phyloP scores from a whole-genome alignment of 2,888 invertebrate species.

The Elgonia sp. region DNA sequence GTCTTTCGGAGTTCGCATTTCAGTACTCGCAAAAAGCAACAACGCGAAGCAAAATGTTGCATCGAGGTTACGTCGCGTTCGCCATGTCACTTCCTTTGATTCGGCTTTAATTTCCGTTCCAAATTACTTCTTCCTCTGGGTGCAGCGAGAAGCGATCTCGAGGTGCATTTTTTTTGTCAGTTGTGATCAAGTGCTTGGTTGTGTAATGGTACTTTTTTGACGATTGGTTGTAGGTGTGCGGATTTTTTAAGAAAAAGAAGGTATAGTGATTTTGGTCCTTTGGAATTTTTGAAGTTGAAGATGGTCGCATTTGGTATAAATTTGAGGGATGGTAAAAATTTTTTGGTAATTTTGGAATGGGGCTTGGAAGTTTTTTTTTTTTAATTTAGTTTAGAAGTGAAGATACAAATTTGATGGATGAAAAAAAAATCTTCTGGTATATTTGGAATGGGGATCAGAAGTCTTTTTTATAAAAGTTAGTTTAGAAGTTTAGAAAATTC shows the following conservation, averaged over 20 bases:
- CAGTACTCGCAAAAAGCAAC: constrained; percentile 79
- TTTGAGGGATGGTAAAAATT: too few species aligned
- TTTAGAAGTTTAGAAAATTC: too few species aligned
- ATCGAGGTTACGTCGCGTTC: constrained; percentile 13
- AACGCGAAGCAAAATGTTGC: constrained; percentile 56
- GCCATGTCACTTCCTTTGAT: constrained; percentile 41
- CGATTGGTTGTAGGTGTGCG: not conserved
- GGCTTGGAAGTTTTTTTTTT: too few species aligned
- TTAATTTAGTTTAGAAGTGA: too few species aligned
- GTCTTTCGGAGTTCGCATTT: constrained; percentile 77
- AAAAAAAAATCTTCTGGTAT: too few species aligned
- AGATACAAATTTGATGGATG: too few species aligned
- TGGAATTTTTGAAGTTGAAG: too few species aligned
- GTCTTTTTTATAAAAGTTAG: too few species aligned
- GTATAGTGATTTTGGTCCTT: too few species aligned
- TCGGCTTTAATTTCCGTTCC: constrained; percentile 44
- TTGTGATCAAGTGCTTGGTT: constrained; percentile 31
- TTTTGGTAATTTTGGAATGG: too few species aligned
- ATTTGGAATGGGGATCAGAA: too few species aligned
- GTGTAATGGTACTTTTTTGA: not conserved
- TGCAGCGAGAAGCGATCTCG: constrained; percentile 22
- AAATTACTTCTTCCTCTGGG: constrained; percentile 51
- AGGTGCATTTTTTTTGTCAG: constrained; percentile 18
- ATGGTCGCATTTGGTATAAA: too few species aligned
- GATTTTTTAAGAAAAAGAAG: not conserved